Percentiles rank a stretch among this genome's conserved stretches.
Evolutionary conservation across 2,797 vertebrate genomes (phyloP).

Genomic region (Myripristis jacobus): DNA sequence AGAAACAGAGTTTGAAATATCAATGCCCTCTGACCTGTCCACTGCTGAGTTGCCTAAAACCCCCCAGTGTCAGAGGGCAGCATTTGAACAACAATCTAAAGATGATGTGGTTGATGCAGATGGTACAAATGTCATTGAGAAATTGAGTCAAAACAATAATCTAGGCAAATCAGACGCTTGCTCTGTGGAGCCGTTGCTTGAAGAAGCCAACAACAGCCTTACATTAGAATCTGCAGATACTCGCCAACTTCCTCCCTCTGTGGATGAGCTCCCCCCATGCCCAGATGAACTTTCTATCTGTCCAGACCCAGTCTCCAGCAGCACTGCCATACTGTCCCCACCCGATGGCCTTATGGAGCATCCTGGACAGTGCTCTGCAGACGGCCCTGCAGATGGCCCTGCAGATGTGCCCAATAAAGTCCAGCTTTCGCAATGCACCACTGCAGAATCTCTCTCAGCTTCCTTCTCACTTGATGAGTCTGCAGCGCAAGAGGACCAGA

Average conservation of each 20-base stretch:
- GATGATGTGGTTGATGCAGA: slow-evolving; percentile 25
- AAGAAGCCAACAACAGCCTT: slow-evolving; percentile 76
- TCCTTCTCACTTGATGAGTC: slow-evolving; percentile 59
- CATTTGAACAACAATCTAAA: slow-evolving; percentile 34
- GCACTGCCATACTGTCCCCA: slow-evolving; percentile 32
- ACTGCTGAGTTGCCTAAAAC: slow-evolving; percentile 72
- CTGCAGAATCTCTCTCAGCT: slow-evolving; percentile 69
- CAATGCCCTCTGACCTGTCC: slow-evolving; percentile 65
- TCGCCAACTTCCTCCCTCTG: slow-evolving; percentile 36
- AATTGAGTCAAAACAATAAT: slow-evolving; percentile 37
- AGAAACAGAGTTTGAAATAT: slow-evolving; percentile 76
- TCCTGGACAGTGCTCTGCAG: slow-evolving; percentile 8
- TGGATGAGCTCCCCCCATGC: slow-evolving; percentile 13
- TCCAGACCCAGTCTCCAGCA: slow-evolving; percentile 28
- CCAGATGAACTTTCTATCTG: slow-evolving; percentile 33
- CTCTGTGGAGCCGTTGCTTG: slow-evolving; percentile 76
- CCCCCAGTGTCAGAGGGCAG: slow-evolving; percentile 26
- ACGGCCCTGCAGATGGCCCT: slow-evolving; percentile 9
- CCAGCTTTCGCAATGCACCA: slow-evolving; percentile 68
- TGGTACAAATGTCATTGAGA: slow-evolving; percentile 2
- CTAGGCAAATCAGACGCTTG: slow-evolving; percentile 66
- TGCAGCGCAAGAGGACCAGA: slow-evolving; percentile 27
- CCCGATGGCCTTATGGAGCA: slow-evolving; percentile 46
- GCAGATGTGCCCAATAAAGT: slow-evolving; percentile 43
- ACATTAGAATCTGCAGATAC: slow-evolving; percentile 42